Conservation (phyloP, 2,888 invertebrate species). For the Limnephilus rhombicus region DNA sequence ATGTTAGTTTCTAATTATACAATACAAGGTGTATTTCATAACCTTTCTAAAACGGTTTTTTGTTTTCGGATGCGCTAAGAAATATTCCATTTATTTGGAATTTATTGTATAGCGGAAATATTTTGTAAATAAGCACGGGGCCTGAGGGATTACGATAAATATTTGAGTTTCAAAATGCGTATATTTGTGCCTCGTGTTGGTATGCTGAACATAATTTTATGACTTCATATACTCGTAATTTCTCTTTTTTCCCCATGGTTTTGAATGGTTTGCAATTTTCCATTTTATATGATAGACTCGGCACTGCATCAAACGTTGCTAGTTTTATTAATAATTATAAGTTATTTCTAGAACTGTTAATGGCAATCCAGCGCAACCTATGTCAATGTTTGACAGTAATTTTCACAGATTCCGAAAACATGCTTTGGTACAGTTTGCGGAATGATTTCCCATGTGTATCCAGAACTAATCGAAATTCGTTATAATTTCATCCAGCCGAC, state of each 20-base stretch:
- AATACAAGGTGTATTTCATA: no score
- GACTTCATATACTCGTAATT: not conserved
- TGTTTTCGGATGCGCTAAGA: no score
- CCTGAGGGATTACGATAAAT: no score
- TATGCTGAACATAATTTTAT: not conserved
- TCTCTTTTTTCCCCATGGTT: not conserved
- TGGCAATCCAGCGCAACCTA: not conserved
- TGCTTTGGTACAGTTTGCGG: not conserved
- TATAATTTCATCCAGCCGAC: not conserved
- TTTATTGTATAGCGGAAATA: no score
- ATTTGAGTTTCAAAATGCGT: not conserved
- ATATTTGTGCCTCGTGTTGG: not conserved
- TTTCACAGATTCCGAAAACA: not conserved
- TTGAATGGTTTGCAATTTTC: not conserved
- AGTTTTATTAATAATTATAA: not conserved
- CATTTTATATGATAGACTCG: not conserved
- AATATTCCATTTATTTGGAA: no score
- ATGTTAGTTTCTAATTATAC: no score
- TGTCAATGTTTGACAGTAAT: not conserved
- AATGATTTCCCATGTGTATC: not conserved
- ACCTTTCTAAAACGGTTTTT: no score
- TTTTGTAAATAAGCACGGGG: no score
- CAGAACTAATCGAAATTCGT: not conserved
- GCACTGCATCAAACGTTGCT: not conserved
- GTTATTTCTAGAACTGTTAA: not conserved